Evolutionary conservation across 2,113 vertebrate species (phyloP), one percentile per base, ranked within the genome.

Genomic region (Odontophorus gujanensis): DNA sequence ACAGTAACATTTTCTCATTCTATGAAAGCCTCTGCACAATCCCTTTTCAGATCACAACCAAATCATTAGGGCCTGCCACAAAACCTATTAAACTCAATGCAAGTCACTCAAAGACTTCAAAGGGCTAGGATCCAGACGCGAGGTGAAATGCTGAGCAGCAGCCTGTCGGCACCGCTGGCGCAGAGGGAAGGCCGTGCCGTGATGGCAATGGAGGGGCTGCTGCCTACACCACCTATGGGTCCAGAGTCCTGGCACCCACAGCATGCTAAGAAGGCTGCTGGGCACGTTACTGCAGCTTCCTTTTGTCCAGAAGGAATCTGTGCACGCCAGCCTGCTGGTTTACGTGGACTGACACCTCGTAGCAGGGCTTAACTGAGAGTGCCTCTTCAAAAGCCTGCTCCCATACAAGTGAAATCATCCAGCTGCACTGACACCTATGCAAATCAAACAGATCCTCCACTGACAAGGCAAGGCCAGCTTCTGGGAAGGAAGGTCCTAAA

Each of bases 31-130:
- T 86, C 76, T 66, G 79, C 89, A 94, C 57, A 86, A 86, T 68
- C 75, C 67, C 63, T 87, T 88, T 93, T 88, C 83, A 90, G 71
- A 95, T 96, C 93, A 89, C 92, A 92, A 81, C 86, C 89, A 95
- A 92, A 95, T 92, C 92, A 96, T 94, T 87, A 94, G 83, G 95
- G 81, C 89, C 86, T 87, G 89, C 77, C 92, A 94, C 87, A 96
- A 92, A 96, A 87, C 87, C 93, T 80, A 55, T 73, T 95, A 89
- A 92, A 95, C 89, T 85, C 94, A 92, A 92, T 78, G 77, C 74
- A 89, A 90, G 83, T 89, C 67, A 87, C 81, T 96, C 83, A 81
- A 84, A 93, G 71, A 93, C 93, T 95, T 96, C 91, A 96, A 93
- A 89, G 88, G 62, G 25, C 79, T 81, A 36, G 91, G 91, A 88